Evolutionary conservation across 2,888 invertebrate species (phyloP), one percentile per base, ranked within the genome.

Genomic region (Nemotelus pantherinus): DNA sequence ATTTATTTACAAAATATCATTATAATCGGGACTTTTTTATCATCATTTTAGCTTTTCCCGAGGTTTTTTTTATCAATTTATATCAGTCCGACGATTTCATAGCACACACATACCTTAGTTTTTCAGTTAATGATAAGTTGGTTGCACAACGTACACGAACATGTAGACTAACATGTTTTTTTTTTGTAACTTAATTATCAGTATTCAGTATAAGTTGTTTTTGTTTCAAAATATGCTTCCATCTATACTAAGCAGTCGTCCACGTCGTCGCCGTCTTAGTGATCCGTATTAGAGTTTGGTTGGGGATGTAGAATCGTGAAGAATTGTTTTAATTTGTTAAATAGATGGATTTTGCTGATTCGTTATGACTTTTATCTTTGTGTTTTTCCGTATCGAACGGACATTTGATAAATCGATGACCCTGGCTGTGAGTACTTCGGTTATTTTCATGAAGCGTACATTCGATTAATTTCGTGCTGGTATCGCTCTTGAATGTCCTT

Each of bases 401-500:
- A 70, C 43, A 55, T 55, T 10, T 50, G 43, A 43, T 9, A 41
- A 50, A 70, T 41, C 70, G 70, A 70, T 48, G 7, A 25, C 2
- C 39, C 41, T 63, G 47, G 50, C 47, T 63, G 48, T 63, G 39
- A 48, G 7, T 25, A 57, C 63, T 77, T 77, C 57, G 68, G 58
- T 41, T 58, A 85, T 81, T 89, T 89, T 95, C 94, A 95, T 90
- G 95, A 95, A 79, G 94, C 94, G 88, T 98, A 98, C 95, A 98
- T 96, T 82, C 94, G 90, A 86, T 94, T 94, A 84, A 98, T 96
- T 88, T 96, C 96, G 82, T 93, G 92, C 88, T 95, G 93, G 90
- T 97, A 99, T 83, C 93, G 91, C 82, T 96, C 95, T 88, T 98
- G 96, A 83, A 99, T 97, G 87, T 95, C 95, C 90, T 96, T 97